Base-by-base conservation (phyloP, 2,113 vertebrate species). In the Acanthisitta chloris region DNA sequence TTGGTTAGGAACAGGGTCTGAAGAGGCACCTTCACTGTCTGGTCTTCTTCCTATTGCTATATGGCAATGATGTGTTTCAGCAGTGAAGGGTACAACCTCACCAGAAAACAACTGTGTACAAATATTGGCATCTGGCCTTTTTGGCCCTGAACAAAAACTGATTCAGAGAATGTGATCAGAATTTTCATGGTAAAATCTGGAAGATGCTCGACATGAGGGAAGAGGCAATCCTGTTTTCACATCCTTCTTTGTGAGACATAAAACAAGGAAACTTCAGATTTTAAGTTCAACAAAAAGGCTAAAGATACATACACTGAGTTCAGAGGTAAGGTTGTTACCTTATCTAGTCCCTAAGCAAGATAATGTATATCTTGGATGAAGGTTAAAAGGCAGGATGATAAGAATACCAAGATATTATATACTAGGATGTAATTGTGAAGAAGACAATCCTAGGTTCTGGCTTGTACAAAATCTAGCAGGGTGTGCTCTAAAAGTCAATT, bases 291-390 rank as follows among this genome's bases (percentile, higher is more conserved):
- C 10, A 49, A 86, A 71, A 86, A 69, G 21, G 28, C 17, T 80
- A 36, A 61, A 59, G 28, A 77, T 80, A 61, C 1, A 19, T 28
- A 54, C 8, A 17, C 48, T 64, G 62, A 59, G 10, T 73, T 81
- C 1, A 14, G 40, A 70, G 20, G 34, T 38, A 74, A 84, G 14
- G 6, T 3, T 49, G 11, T 65, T 69, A 40, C 17, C 14, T 86
- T 76, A 40, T 48, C 58, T 86, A 77, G 88, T 45, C 19, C 14
- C 12, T 4, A 66, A 72, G 8, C 10, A 83, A 90, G 40, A 40
- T 23, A 45, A 64, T 1, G 1, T 12, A 0, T 19, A 48, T 72
- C n/a, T n/a, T 86, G 80, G 28, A 42, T 0, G 0, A 92, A 36
- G 48, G 45, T 48, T 88, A 80, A 57, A 92, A 80, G 36, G 25